phyloP scores from a whole-genome alignment of 2,797 vertebrate species.

The Micrastur ruficollis region DNA sequence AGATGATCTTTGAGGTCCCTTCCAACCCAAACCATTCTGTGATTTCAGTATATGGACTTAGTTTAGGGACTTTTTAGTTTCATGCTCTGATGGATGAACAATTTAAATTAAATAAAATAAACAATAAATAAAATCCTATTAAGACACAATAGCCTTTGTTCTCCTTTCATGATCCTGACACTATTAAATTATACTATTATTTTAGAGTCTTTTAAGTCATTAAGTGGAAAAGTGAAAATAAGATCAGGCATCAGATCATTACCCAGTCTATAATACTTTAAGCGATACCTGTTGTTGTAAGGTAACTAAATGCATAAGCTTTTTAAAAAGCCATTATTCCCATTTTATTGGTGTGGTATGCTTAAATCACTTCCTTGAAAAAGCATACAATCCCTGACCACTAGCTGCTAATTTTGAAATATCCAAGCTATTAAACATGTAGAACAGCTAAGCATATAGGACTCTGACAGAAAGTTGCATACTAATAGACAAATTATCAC shows the following conservation, averaged over 20 bases:
- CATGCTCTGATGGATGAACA: background rate
- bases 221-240: background rate
- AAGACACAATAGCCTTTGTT: background rate
- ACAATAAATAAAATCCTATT: background rate
- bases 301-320: background rate
- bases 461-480: background rate
- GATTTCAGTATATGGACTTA: background rate
- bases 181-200: background rate
- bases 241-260: background rate
- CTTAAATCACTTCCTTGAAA: background rate
- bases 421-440: background rate
- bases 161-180: background rate
- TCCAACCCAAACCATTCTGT: background rate
- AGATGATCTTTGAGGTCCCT: background rate
- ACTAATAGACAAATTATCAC: background rate
- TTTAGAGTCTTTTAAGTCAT: background rate
- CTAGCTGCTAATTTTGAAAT: slow-evolving; percentile 15
- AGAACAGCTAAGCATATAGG: background rate
- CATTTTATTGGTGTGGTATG: background rate
- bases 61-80: background rate
- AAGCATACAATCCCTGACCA: background rate
- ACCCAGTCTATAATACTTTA: background rate
- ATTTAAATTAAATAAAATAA: background rate
- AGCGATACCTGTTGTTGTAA: background rate
- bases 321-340: background rate